A percentile compares a stretch with the other conserved stretches of the same genome.
Evolutionary conservation across 2,797 vertebrate species (phyloP).

Genomic region (Potorous gilbertii): DNA sequence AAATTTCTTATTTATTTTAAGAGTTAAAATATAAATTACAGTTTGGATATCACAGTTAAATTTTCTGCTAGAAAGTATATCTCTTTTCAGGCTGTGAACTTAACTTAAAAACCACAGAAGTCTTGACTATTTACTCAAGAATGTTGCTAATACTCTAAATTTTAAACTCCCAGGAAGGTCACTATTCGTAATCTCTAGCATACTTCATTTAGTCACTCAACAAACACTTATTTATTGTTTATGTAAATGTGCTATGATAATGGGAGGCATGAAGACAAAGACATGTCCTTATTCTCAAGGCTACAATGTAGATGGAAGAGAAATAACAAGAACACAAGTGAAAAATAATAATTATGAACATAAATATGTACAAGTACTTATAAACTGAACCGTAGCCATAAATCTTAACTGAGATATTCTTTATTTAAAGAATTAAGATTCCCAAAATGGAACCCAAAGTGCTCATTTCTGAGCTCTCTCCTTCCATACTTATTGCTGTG

Average conservation of each 20-base stretch:
- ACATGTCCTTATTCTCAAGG: background rate
- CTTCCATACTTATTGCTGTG: background rate
- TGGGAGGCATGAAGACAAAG: background rate
- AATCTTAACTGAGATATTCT: slow-evolving; percentile 53
- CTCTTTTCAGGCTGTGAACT: slow-evolving; percentile 53
- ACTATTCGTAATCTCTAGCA: background rate
- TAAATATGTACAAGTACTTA: background rate
- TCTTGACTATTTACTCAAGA: slow-evolving; percentile 50
- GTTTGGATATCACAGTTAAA: slow-evolving; percentile 43
- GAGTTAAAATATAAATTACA: background rate
- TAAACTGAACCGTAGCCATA: background rate
- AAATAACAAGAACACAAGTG: background rate
- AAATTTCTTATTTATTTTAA: slow-evolving; percentile 49
- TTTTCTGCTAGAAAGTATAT: slow-evolving; percentile 48
- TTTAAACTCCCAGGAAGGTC: slow-evolving; percentile 16
- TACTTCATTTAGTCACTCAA: slow-evolving; percentile 13
- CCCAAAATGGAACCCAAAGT: slow-evolving; percentile 17
- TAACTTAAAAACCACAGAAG: slow-evolving; percentile 41
- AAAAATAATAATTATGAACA: background rate
- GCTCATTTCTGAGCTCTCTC: background rate
- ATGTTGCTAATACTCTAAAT: slow-evolving; percentile 16
- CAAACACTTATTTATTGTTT: background rate
- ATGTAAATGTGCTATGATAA: background rate
- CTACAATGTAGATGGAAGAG: background rate
- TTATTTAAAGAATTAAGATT: slow-evolving; percentile 49